Evolutionary conservation across 2,888 invertebrate species (phyloP).

Genomic region (Aspidapion aeneum): DNA sequence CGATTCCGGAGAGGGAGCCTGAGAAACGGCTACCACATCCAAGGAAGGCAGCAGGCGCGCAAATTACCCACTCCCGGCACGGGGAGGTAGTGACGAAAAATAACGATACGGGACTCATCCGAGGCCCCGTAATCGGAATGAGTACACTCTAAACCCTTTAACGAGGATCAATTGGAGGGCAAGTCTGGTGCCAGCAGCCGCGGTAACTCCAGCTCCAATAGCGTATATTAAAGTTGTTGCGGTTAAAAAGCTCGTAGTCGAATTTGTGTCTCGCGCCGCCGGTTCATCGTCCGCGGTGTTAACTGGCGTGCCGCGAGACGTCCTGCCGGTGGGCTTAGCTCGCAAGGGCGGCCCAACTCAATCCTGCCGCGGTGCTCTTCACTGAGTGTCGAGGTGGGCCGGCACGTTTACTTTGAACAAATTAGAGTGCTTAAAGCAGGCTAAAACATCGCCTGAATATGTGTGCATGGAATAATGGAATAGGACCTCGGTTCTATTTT

Average conservation of each 20-base stretch:
- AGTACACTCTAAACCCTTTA: slow-evolving; percentile 27
- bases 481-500: slow-evolving; percentile 60
- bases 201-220: slow-evolving; percentile 48
- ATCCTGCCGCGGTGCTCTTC: slow-evolving; percentile 44
- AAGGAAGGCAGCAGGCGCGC: slow-evolving; percentile 69
- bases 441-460: slow-evolving; percentile 47
- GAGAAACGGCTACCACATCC: slow-evolving; percentile 26
- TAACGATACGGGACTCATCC: slow-evolving; percentile 57
- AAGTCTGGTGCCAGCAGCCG: slow-evolving; percentile 63
- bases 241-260: slow-evolving; percentile 48
- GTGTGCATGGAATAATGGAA: slow-evolving; percentile 64
- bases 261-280: slow-evolving; percentile 49
- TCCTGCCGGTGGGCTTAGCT: slow-evolving; percentile 37
- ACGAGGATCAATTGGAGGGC: slow-evolving; percentile 61
- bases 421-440: slow-evolving; percentile 65
- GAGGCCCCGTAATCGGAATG: slow-evolving; percentile 25
- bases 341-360: slow-evolving; percentile 34
- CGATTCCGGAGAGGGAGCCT: slow-evolving; percentile 23
- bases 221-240: slow-evolving; percentile 70
- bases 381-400: slow-evolving; percentile 50
- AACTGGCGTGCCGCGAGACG: slow-evolving; percentile 30
- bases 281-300: slow-evolving; percentile 25
- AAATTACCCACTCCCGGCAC: slow-evolving; percentile 55
- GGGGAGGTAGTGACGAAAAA: slow-evolving; percentile 58
- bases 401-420: slow-evolving; percentile 63